phyloP scores from a whole-genome alignment of 1,140 invertebrate genomes.

The Drosophila santomea region DNA sequence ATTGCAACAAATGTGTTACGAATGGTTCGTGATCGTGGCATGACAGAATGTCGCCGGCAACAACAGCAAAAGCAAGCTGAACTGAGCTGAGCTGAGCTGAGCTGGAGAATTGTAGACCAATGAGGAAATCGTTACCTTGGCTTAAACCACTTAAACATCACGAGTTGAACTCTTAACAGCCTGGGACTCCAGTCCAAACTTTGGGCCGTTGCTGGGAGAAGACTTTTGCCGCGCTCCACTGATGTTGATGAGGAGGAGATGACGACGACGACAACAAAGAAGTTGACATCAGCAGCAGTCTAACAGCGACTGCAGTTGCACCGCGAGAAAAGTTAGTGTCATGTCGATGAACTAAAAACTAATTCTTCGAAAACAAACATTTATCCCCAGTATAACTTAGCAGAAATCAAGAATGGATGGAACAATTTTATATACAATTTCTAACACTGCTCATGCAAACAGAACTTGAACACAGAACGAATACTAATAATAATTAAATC shows the following conservation, averaged over 20 bases:
- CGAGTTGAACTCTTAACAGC: constrained; percentile 82
- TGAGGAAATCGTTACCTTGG: constrained; percentile 78
- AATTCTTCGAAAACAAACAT: background rate
- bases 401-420: no score
- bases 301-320: constrained; percentile 40
- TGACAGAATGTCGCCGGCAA: constrained; percentile 76
- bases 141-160: constrained; percentile 79
- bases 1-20: constrained; percentile 83
- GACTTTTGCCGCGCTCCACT: constrained; percentile 29
- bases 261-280: constrained; percentile 47
- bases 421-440: no score
- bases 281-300: constrained; percentile 54
- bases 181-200: constrained; percentile 54
- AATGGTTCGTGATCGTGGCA: constrained; percentile 80
- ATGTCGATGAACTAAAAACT: background rate
- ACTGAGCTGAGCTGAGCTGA: constrained; percentile 15
- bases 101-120: constrained; percentile 63
- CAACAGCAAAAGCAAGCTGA: constrained; percentile 42
- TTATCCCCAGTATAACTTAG: no score
- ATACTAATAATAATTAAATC: no score
- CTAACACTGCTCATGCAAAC: no score
- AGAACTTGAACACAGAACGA: no score
- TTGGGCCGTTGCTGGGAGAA: constrained; percentile 40
- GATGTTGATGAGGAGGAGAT: constrained; percentile 71
- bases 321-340: constrained; percentile 7